Evolutionary conservation across 2,797 vertebrate genomes (phyloP).

Genomic region (Enteromius thamalakanensis): DNA sequence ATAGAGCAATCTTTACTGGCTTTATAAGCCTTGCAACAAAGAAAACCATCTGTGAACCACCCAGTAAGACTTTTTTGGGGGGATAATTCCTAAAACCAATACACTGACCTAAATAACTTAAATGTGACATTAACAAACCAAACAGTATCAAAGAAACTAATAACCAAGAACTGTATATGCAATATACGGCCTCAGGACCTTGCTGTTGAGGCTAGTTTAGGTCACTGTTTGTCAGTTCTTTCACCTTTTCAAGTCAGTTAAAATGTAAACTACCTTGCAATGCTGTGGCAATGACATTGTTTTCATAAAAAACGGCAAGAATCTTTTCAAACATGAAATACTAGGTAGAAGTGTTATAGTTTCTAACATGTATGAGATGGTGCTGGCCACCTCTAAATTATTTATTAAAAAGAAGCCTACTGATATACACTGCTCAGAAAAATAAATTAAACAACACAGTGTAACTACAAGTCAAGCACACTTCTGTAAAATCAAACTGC

Average conservation of each 20-base stretch:
- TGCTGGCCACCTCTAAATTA: conserved; percentile 80
- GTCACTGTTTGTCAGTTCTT: conserved; percentile 62
- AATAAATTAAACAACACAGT: no score
- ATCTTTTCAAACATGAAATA: conserved; percentile 1
- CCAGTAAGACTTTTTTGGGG: neutral
- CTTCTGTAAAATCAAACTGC: no score
- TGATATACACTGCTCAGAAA: conserved; percentile 14
- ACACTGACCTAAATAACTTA: neutral
- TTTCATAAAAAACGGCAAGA: conserved; percentile 51
- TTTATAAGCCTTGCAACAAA: neutral
- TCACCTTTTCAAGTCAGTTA: conserved; percentile 67
- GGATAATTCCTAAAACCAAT: neutral
- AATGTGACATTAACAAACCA: neutral
- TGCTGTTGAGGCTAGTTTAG: conserved; percentile 39
- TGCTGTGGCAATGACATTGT: conserved; percentile 63
- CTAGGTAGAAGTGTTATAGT: neutral
- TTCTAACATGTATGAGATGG: conserved; percentile 58
- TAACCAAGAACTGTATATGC: neutral
- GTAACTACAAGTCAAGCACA: no score
- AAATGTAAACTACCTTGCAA: conserved; percentile 66
- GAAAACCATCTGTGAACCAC: neutral
- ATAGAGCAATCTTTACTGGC: neutral
- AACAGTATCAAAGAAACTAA: neutral
- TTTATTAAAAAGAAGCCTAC: conserved; percentile 84
- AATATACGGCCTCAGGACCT: neutral